Evolutionary conservation across 2,113 vertebrate species (phyloP).

Genomic region (Anser brachyrhynchus): DNA sequence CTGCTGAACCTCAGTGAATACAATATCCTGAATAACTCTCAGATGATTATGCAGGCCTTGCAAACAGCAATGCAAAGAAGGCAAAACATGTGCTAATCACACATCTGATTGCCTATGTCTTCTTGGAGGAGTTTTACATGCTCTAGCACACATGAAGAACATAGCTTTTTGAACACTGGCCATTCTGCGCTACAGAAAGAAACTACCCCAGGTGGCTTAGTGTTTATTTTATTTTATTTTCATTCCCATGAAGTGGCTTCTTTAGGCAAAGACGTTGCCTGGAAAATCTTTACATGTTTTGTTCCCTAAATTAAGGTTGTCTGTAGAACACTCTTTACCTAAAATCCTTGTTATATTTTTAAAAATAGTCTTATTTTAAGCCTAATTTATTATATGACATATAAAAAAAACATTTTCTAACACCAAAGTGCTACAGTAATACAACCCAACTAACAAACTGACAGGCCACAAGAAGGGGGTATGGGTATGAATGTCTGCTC

Average conservation of each 20-base stretch:
- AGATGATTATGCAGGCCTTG: slow-evolving; percentile 74
- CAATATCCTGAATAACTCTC: slow-evolving; percentile 79
- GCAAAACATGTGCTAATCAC: slow-evolving; percentile 31
- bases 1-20: slow-evolving; percentile 79
- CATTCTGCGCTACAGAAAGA: not conserved
- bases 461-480: not conserved
- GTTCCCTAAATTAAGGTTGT: not conserved
- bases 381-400: not conserved
- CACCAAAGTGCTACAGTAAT: not conserved
- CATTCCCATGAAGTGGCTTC: not conserved
- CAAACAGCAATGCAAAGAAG: slow-evolving; percentile 68
- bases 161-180: not conserved
- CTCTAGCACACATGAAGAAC: not conserved
- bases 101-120: not conserved
- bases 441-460: not conserved
- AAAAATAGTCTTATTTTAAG: not conserved
- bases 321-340: not conserved
- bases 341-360: not conserved
- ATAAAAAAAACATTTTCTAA: not conserved
- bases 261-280: not conserved
- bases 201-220: not conserved
- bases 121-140: not conserved
- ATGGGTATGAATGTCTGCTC: not conserved
- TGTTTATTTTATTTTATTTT: not conserved
- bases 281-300: not conserved